A percentile compares a stretch with the other conserved stretches of the same genome.
Conservation (phyloP, 2,888 invertebrate genomes). For the Rambutsinella grinnellia region DNA sequence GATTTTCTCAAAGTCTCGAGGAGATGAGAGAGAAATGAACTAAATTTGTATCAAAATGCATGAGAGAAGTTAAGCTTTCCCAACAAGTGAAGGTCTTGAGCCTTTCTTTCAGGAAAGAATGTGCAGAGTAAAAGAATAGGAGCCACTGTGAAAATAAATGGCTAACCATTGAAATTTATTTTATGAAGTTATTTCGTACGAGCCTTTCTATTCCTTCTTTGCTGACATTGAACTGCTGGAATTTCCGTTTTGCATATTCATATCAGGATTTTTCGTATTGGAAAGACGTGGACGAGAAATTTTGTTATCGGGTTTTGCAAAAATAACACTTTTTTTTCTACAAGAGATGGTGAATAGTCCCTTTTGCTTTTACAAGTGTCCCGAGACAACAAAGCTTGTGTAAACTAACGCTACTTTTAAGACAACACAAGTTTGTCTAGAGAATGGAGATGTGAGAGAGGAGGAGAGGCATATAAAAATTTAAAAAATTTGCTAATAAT, state of each 20-base stretch:
- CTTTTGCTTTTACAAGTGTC: no score
- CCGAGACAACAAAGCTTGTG: no score
- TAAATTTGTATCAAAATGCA: slow-evolving; percentile 32
- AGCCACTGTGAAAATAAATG: slow-evolving; percentile 24
- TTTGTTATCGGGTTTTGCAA: background rate
- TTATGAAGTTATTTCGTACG: slow-evolving; percentile 36
- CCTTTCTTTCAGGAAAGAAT: background rate
- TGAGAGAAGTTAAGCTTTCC: slow-evolving; percentile 9
- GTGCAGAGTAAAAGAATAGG: background rate
- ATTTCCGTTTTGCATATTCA: slow-evolving; percentile 37
- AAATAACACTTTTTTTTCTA: no score
- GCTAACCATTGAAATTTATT: slow-evolving; percentile 43
- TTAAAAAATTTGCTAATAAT: slow-evolving; percentile 55
- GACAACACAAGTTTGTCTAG: no score
- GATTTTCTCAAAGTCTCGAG: no score
- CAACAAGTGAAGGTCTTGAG: slow-evolving; percentile 29
- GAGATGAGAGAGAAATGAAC: no score
- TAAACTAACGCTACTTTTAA: no score
- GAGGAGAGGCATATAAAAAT: slow-evolving; percentile 32
- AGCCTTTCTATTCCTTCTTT: background rate
- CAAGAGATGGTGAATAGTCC: no score
- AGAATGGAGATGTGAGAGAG: slow-evolving; percentile 38
- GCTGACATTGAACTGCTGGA: background rate
- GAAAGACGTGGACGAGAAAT: slow-evolving; percentile 5
- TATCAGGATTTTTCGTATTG: slow-evolving; percentile 20